Evolutionary conservation across 2,797 vertebrate species (phyloP).

Genomic region (Mastacembelus armatus): DNA sequence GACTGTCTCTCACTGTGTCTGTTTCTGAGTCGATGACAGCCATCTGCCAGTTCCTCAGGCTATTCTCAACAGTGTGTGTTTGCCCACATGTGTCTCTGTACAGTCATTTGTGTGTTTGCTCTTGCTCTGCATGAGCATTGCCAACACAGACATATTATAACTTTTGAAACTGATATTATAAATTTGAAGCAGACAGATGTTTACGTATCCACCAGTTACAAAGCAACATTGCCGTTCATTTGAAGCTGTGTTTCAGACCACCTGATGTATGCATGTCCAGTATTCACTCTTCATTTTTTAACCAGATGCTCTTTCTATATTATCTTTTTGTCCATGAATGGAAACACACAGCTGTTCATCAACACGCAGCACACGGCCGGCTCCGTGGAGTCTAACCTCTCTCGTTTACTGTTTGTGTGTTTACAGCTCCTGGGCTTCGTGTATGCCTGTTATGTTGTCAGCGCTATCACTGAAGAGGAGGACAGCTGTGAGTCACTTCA

Average conservation of each 20-base stretch:
- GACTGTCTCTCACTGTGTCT: constrained; percentile 52
- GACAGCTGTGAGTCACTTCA: constrained; percentile 91
- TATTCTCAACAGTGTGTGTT: constrained; percentile 44
- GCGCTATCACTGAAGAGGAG: constrained; percentile 92
- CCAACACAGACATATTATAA: neutral
- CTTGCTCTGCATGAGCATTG: constrained; percentile 8
- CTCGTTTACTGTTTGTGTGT: constrained; percentile 72
- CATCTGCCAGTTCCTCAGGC: constrained; percentile 75
- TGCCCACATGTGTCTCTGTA: constrained; percentile 11
- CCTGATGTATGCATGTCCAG: neutral
- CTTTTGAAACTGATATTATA: too few species aligned
- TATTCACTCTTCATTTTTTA: neutral
- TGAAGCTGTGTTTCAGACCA: neutral
- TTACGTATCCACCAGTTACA: neutral
- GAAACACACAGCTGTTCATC: constrained; percentile 33
- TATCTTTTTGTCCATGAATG: constrained; percentile 13
- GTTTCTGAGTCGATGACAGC: constrained; percentile 68
- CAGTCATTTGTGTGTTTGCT: constrained; percentile 17
- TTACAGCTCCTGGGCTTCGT: constrained; percentile 90
- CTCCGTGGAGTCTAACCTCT: constrained; percentile 47
- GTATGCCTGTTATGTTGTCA: constrained; percentile 91
- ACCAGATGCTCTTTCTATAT: constrained; percentile 33
- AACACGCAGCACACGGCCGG: neutral
- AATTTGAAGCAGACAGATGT: too few species aligned
- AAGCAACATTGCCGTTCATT: neutral